Base-by-base conservation (phyloP, 1,140 invertebrate genomes). In the Antheraea pernyi region DNA sequence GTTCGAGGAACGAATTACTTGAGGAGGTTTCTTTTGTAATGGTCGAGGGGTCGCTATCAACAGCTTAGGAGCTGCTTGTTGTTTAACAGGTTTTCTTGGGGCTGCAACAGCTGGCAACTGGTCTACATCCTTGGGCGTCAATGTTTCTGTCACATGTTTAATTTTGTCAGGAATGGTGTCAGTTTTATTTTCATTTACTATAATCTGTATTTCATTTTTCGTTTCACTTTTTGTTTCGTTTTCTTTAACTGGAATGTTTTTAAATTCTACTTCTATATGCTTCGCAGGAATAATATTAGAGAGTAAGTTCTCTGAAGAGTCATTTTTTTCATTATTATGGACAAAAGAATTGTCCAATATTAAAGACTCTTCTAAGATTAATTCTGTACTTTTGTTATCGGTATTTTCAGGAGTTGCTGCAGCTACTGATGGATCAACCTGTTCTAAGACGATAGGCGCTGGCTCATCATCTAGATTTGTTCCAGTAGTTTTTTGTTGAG, bases 41-140 rank as follows among this genome's bases (percentile, higher is more conserved):
- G 94, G 94, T 70, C 93, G 90, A 18, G 94, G 94, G 53, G 93
- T 94, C 19, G 94, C 94, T 74, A 94, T 93, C 30, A 94, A 79
- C 1, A 93, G 91, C 76, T 91, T 93, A 4, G 89, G 78, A 42
- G 94, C 89, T 68, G 91, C 85, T 86, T 94, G 92, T 72, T 93
- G 88, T 77, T 94, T 94, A n/a, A 93, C 91, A 9, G 82, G 81
- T 68, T 76, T 85, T 71, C 80, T 83, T 39, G 72, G 67, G 71
- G 69, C 59, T 65, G 67, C 22, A 63, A 61, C 36, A 18, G 19
- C 42, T 8, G 71, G 71, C 11, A 77, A 19, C 36, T 75, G 68
- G 39, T 72, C 39, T 37, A 62, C 42, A 36, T 58, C 68, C 18
- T 73, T 65, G 71, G 59, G 59, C 37, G 13, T 63, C 58, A 58